These are phyloP conservation scores for Rallus crepitans DNA, from an alignment of 2,797 vertebrate genomes.

Conservation along the genomic window DNA sequence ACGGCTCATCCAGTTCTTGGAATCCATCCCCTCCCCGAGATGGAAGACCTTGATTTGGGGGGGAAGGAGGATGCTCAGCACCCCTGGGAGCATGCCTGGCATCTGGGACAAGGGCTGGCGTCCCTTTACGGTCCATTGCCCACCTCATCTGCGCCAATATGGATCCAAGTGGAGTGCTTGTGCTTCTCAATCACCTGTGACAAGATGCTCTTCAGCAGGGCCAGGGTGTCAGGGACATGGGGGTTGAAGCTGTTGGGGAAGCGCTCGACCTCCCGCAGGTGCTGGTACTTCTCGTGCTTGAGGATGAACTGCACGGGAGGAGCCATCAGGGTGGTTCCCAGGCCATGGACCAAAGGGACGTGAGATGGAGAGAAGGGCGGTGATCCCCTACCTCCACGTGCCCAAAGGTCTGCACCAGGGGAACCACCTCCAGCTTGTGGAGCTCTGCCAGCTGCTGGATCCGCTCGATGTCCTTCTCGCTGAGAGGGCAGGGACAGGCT, in stretches of 20 bases:
- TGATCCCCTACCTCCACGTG: conserved; percentile 79
- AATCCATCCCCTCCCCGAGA: conserved; percentile 79
- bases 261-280: conserved; percentile 77
- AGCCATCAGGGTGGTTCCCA: background rate
- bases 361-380: fast-evolving
- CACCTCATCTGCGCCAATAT: conserved; percentile 84
- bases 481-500: conserved; percentile 53
- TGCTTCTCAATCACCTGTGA: conserved; percentile 79
- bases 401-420: conserved; percentile 84
- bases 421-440: conserved; percentile 81
- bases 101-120: fast-evolving
- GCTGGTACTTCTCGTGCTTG: conserved; percentile 79
- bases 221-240: conserved; percentile 60
- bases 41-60: conserved; percentile 75
- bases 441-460: conserved; percentile 77
- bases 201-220: conserved; percentile 76
- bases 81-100: fast-evolving
- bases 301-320: conserved; percentile 75
- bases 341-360: background rate
- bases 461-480: conserved; percentile 75
- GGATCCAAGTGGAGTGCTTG: conserved; percentile 74
- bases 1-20: conserved; percentile 78
- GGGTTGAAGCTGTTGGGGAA: conserved; percentile 86
- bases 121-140: background rate
- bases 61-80: background rate